A percentile compares a stretch with the other conserved stretches of the same genome.
These are phyloP conservation scores for Drosophila nebulosa DNA, from an alignment of 1,140 invertebrate genomes.

Conservation along the genomic window DNA sequence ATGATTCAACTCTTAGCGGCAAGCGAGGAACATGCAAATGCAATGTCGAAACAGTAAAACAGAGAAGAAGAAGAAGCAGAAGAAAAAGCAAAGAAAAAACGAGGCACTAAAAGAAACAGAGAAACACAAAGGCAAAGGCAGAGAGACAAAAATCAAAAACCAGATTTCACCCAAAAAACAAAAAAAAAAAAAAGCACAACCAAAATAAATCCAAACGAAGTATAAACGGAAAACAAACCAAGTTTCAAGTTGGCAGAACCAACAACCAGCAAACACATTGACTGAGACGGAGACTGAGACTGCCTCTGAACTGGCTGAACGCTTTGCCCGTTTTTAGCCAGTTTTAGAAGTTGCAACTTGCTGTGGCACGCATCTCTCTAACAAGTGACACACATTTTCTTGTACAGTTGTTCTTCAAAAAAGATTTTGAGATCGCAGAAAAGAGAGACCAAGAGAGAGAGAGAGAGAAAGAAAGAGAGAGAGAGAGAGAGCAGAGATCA, in stretches of 20 bases:
- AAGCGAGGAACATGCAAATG: conserved; percentile 55
- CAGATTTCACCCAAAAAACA: conserved; percentile 61
- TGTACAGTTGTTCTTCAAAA: conserved; percentile 22
- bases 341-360: conserved; percentile 4
- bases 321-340: not conserved
- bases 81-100: not conserved
- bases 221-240: conserved; percentile 41
- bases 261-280: conserved; percentile 3
- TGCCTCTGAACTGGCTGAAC: not conserved
- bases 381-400: conserved; percentile 57
- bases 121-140: conserved; percentile 3
- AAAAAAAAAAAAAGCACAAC: conserved; percentile 29
- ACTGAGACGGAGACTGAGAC: too few relatives aligned
- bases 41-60: conserved; percentile 38
- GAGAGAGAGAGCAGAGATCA: not conserved
- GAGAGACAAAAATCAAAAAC: conserved; percentile 43
- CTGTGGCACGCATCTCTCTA: conserved; percentile 33
- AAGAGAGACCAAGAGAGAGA: not conserved
- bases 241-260: conserved; percentile 65
- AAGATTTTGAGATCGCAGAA: not conserved
- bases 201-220: conserved; percentile 3
- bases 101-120: conserved; percentile 1
- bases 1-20: conserved; percentile 57
- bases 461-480: not conserved
- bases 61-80: conserved; percentile 15